Evolutionary conservation across 1,140 invertebrate genomes (phyloP).

Genomic region (Phthorimaea operculella): DNA sequence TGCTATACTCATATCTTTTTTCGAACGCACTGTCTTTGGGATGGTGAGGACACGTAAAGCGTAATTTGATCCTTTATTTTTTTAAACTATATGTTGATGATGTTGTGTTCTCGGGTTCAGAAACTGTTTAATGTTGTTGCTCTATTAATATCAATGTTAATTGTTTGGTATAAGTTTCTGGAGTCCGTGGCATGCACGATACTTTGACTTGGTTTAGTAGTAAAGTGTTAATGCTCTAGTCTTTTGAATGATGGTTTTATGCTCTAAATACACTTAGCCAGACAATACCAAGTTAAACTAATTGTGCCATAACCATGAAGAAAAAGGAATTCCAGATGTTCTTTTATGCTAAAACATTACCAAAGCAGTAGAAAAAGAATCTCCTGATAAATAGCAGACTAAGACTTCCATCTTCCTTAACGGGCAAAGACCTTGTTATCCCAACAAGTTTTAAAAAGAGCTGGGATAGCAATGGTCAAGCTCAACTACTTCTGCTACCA

Average conservation of each 20-base stretch:
- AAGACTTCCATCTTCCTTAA: not conserved
- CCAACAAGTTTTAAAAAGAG: too few relatives aligned
- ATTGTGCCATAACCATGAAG: conserved; percentile 13
- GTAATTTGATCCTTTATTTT: conserved; percentile 25
- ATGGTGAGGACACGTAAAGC: conserved; percentile 52
- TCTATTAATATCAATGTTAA: not conserved
- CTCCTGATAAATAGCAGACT: not conserved
- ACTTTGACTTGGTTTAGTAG: conserved; percentile 28
- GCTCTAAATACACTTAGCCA: too few relatives aligned
- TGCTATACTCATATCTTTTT: conserved; percentile 40
- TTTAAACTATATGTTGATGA: conserved; percentile 11
- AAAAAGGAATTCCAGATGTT: conserved; percentile 24
- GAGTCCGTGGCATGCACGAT: conserved; percentile 25
- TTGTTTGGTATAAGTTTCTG: conserved; percentile 25
- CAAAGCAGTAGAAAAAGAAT: not conserved
- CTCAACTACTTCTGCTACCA: not conserved
- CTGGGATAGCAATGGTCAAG: too few relatives aligned
- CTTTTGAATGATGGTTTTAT: too few relatives aligned
- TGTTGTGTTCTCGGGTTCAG: conserved; percentile 28
- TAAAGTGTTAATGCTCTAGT: too few relatives aligned
- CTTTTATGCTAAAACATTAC: conserved; percentile 12
- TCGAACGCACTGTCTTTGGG: conserved; percentile 45
- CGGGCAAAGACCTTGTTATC: not conserved
- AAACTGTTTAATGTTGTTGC: conserved; percentile 20
- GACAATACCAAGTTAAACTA: conserved; percentile 17